phyloP scores from a whole-genome alignment of 2,888 invertebrate genomes.

The Hydrotaea diabolus region DNA sequence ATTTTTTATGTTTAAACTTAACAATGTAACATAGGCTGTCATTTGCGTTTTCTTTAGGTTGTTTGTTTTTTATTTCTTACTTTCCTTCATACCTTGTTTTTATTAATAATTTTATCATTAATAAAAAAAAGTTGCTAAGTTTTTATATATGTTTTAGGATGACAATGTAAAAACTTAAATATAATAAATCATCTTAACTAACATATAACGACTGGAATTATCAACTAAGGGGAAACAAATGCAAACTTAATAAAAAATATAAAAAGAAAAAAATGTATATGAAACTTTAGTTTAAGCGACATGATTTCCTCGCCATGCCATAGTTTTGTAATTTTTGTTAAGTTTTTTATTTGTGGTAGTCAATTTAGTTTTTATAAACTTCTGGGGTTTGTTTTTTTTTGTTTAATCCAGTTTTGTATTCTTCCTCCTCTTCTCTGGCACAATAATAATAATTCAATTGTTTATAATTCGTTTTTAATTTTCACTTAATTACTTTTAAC shows the following conservation, averaged over 20 bases:
- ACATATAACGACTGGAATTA: constrained; percentile 28
- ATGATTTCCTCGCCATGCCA: constrained; percentile 17
- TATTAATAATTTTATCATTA: constrained; percentile 61
- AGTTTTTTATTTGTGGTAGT: background rate
- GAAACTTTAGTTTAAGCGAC: constrained; percentile 21
- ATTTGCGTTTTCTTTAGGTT: constrained; percentile 41
- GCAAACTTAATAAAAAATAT: constrained; percentile 22
- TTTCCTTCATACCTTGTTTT: constrained; percentile 5
- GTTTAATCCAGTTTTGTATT: background rate
- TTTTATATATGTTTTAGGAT: background rate
- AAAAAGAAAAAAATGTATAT: constrained; percentile 6
- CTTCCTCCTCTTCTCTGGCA: constrained; percentile 24
- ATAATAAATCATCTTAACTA: constrained; percentile 43
- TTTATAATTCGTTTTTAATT: constrained; percentile 31
- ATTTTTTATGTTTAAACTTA: constrained; percentile 59
- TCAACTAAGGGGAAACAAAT: too few species aligned
- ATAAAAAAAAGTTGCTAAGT: constrained; percentile 45
- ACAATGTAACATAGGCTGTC: constrained; percentile 66
- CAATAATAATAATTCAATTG: constrained; percentile 47
- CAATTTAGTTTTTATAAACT: constrained; percentile 8
- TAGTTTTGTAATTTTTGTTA: constrained; percentile 14
- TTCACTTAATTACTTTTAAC: constrained; percentile 49
- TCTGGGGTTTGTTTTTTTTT: background rate
- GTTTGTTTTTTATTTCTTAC: background rate
- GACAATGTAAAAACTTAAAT: constrained; percentile 38